These are phyloP conservation scores for Chaetodon trifascialis DNA, from an alignment of 2,113 vertebrate species.

Conservation along the genomic window DNA sequence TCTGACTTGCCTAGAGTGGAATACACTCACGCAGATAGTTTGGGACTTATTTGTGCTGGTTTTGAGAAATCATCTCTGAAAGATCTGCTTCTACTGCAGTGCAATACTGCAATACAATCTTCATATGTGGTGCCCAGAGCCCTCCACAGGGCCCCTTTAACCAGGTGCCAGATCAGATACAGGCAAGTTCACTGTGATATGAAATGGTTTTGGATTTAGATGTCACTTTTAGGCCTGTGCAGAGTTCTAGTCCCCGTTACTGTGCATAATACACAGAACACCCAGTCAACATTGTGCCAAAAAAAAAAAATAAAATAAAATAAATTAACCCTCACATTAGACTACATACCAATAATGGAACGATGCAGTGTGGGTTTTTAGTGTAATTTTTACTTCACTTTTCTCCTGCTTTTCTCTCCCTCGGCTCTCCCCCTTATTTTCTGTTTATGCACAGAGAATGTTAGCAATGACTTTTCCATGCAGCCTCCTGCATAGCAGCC, in stretches of 20 bases:
- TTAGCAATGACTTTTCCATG: slow-evolving; percentile 53
- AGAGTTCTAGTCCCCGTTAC: not conserved
- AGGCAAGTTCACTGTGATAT: too few species aligned
- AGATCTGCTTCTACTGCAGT: not conserved
- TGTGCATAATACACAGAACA: not conserved
- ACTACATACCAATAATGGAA: not conserved
- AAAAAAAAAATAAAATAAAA: not conserved
- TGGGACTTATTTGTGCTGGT: not conserved
- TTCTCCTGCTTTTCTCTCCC: not conserved
- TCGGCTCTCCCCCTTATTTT: not conserved
- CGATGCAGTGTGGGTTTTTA: not conserved
- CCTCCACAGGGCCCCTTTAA: too few species aligned
- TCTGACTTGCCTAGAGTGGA: not conserved
- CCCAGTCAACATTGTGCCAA: not conserved
- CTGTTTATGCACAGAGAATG: slow-evolving; percentile 22
- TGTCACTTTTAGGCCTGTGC: not conserved
- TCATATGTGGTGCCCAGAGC: too few species aligned
- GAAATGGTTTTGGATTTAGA: not conserved
- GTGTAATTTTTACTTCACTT: not conserved
- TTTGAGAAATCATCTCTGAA: not conserved
- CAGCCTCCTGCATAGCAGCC: slow-evolving; percentile 25
- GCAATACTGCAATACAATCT: not conserved
- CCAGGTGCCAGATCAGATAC: too few species aligned
- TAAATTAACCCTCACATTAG: not conserved
- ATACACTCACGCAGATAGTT: not conserved